Base-by-base conservation (phyloP, 2,113 vertebrate genomes). In the Thalassoma bifasciatum region DNA sequence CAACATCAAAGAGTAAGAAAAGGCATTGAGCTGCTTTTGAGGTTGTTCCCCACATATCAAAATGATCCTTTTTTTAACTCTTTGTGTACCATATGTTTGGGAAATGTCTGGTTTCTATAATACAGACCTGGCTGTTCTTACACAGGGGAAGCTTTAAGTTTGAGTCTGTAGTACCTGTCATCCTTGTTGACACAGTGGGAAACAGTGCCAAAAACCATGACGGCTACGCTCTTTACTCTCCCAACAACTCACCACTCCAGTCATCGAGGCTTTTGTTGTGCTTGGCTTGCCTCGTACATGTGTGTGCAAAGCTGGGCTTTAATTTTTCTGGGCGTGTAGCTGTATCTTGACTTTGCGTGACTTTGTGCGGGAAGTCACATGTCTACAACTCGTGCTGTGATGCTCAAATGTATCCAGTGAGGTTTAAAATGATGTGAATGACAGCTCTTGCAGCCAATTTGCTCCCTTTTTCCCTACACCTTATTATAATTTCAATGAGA, bases 231-330 rank as follows among this genome's bases (percentile, higher is more conserved):
- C 51, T 46, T 68, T 49, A 49, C 72, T 88, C 71, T 71, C 49
- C 75, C 69, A 69, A 71, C 65, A 59, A 40, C 72, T 50, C 52
- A 26, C 19, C 37, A 17, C 65, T 72, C 61, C 58, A 66, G 34
- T 68, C 73, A 62, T 49, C n/a, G 70, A 77, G 54, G 62, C 83
- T 74, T 86, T 83, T 87, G 81, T 88, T 88, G 66, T 77, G 26
- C 76, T 86, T 79, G 68, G 47, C 66, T 66, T 47, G n/a, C 6
- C 12, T 8, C 30, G 42, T 64, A 59, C 60, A 5, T 77, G 49
- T 60, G 53, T 74, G 50, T 66, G 50, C 59, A 73, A 64, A 17
- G 7, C n/a, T 61, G 11, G 62, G 49, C 72, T 81, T 78, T 54
- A 42, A 62, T 72, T 71, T 76, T 46, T 44, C 30, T 67, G 73